Evolutionary conservation across 2,113 vertebrate species (phyloP), one percentile per base, ranked within the genome.

Genomic region (Ardeotis arabs): DNA sequence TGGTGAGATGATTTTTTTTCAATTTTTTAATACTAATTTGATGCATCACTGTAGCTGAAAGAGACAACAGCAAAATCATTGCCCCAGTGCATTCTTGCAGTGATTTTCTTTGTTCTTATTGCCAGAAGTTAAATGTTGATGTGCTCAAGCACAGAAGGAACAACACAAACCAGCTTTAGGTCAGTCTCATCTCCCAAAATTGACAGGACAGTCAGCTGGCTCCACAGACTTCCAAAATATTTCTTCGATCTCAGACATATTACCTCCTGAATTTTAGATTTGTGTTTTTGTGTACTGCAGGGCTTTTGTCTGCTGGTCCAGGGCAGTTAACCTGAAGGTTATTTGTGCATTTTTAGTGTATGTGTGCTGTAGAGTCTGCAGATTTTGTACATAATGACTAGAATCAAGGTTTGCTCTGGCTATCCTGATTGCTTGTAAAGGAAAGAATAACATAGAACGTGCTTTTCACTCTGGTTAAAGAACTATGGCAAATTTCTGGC

Each of bases 171-270:
- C n/a, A 35, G 18, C 11, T 60, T 68, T 79, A 81, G 33, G 66
- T 73, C 50, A 35, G 8, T 76, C 35, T 90, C 27, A 17, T 85
- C 28, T 76, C 44, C 31, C 66, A 45, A 16, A 87, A 73, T 28
- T 81, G 25, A 41, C 70, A 78, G 25, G 24, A 33, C 29, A 50
- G 16, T 49, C 25, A 44, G 12, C 47, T 74, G 41, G 41, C 41
- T 84, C 35, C 44, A 59, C 14, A 62, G 29, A 12, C 17, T 84
- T 41, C 13, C 44, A 68, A 55, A 55, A 55, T 5, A 33, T 72
- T 87, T 84, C 58, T 20, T 85, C 2, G 2, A 7, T 56, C 22
- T 50, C 18, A 37, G 20, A 47, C 0, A 0, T 28, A 84, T 11
- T 78, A 37, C 16, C 6, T 87, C 67, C 68, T 78, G 33, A 91